Conservation (phyloP, 2,888 invertebrate species). For the Plebejus melissa region DNA sequence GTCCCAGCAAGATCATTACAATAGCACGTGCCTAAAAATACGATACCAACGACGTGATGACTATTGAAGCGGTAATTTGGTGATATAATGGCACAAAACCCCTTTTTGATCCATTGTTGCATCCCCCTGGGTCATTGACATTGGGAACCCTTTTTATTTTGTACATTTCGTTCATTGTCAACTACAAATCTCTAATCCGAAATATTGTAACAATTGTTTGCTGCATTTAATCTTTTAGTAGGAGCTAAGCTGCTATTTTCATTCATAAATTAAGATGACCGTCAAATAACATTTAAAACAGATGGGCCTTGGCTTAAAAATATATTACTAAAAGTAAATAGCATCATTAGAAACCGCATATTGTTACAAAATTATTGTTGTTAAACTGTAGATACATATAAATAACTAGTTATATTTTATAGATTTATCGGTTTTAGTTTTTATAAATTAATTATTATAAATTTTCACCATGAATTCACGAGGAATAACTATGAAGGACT, state of each 20-base stretch:
- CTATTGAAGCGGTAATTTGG: conserved; percentile 66
- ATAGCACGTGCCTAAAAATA: conserved; percentile 36
- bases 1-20: conserved; percentile 32
- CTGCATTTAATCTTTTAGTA: neutral
- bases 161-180: conserved; percentile 46
- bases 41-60: conserved; percentile 45
- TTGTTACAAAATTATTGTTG: neutral
- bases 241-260: neutral
- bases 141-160: conserved; percentile 63
- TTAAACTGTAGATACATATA: neutral
- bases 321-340: neutral
- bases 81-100: conserved; percentile 64
- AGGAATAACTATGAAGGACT: neutral
- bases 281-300: neutral
- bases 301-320: neutral
- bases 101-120: conserved; percentile 70
- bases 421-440: too few species aligned
- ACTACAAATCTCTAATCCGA: conserved; percentile 13
- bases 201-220: neutral
- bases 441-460: too few species aligned
- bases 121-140: conserved; percentile 72
- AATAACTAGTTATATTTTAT: too few species aligned
- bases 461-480: neutral
- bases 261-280: neutral
- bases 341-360: neutral